Evolutionary conservation across 2,797 vertebrate genomes (phyloP).

Genomic region (Selene dorsalis): DNA sequence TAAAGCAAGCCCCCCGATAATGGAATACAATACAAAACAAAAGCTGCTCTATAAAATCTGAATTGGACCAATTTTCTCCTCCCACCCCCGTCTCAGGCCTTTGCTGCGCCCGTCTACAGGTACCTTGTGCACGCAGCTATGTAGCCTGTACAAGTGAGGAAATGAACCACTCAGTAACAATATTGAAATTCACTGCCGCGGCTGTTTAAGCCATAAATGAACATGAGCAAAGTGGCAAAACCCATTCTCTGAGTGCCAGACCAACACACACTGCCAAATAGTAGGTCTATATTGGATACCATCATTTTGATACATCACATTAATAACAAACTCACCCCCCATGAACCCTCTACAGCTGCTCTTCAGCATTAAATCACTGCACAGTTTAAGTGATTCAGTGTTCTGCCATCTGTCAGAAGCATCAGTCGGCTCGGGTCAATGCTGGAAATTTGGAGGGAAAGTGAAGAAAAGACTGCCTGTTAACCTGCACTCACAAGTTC

Average conservation of each 20-base stretch:
- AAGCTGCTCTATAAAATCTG: conserved; percentile 79
- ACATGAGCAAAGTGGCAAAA: conserved; percentile 35
- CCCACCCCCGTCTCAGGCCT: conserved; percentile 40
- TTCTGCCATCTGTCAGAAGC: conserved; percentile 26
- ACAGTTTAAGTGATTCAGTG: conserved; percentile 24
- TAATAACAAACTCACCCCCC: conserved; percentile 13
- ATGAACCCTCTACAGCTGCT: conserved; percentile 9
- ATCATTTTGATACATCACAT: conserved; percentile 13
- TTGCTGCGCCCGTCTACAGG: conserved; percentile 49
- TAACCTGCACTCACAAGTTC: conserved; percentile 5
- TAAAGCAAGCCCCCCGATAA: conserved; percentile 72
- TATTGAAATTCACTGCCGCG: conserved; percentile 40
- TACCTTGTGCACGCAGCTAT: conserved; percentile 30
- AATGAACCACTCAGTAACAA: conserved; percentile 45
- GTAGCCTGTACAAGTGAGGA: conserved; percentile 27
- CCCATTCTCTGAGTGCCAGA: conserved; percentile 13
- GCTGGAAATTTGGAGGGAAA: neutral
- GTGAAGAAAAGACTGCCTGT: conserved; percentile 7
- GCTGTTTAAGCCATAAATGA: conserved; percentile 59
- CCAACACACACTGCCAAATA: conserved; percentile 16
- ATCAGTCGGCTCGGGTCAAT: neutral
- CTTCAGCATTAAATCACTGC: neutral
- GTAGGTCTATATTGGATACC: conserved; percentile 9
- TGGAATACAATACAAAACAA: conserved; percentile 81
- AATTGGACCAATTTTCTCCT: conserved; percentile 76